Evolutionary conservation across 2,888 invertebrate genomes (phyloP).

Genomic region (Thyatira batis): DNA sequence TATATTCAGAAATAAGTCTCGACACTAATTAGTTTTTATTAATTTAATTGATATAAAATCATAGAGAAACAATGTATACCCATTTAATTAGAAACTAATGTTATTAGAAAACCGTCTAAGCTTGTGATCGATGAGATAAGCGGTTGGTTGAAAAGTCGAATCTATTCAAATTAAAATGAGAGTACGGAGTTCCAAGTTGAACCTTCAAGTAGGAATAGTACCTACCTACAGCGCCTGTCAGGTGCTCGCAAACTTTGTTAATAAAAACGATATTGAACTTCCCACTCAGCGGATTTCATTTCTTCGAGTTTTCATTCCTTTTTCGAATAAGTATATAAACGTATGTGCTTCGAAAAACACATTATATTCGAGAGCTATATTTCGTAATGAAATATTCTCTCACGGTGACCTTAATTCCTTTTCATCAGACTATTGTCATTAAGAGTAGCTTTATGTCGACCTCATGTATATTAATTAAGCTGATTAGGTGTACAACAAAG

Average conservation of each 20-base stretch:
- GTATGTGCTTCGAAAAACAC: background rate
- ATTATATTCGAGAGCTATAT: too few species aligned
- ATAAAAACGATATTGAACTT: slow-evolving; percentile 50
- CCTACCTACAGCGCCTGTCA: slow-evolving; percentile 32
- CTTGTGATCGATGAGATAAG: background rate
- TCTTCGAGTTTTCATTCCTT: slow-evolving; percentile 5
- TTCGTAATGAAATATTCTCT: too few species aligned
- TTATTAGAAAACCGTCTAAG: background rate
- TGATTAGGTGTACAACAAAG: too few species aligned
- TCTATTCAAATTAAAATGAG: slow-evolving; percentile 39
- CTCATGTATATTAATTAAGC: too few species aligned
- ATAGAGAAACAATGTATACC: background rate
- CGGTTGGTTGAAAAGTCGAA: background rate
- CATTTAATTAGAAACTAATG: background rate
- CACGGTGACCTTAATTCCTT: too few species aligned
- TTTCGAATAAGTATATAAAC: slow-evolving; percentile 4
- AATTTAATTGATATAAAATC: background rate
- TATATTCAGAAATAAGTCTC: too few species aligned
- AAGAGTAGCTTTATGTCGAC: too few species aligned
- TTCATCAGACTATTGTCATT: too few species aligned
- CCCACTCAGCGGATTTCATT: slow-evolving; percentile 28
- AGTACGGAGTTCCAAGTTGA: slow-evolving; percentile 35
- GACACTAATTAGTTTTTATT: too few species aligned
- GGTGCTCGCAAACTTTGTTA: slow-evolving; percentile 50
- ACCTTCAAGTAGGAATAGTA: slow-evolving; percentile 34